Evolutionary conservation across 2,888 invertebrate genomes (phyloP), one percentile per base, ranked within the genome.

Genomic region (Silvanus unidentatus): DNA sequence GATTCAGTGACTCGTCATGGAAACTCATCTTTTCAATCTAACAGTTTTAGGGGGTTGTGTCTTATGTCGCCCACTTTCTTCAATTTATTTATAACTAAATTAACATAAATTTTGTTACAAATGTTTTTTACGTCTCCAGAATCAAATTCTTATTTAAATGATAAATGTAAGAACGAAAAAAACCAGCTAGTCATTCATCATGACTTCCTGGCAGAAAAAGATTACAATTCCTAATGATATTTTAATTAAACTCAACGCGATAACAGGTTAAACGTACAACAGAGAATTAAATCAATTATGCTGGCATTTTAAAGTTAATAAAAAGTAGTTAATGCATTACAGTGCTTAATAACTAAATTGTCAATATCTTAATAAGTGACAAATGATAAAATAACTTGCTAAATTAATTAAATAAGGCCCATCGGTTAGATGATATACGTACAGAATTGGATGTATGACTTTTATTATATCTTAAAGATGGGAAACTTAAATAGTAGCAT

Each of bases 401-500:
- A 28, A 10, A 28, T 28, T 9, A 28, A 9, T 28, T 8, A 10
- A 9, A 10, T 28, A 28, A 10, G 10, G 29, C 29, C 29, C 10
- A 8, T 10, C 29, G 8, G 22, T 8, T 8, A 22, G 22, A 22
- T 8, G 22, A 22, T 5, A 22, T 22, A 22, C 8, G 8, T 5
- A 5, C 8, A 22, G 22, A 22, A 8, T 22, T 8, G 8, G 8
- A 8, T 22, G 34, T 32, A 32, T 12, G 10, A 5, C 13, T 32
- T 32, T 12, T 13, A 32, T 32, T 32, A 12, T 13, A 22, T 22
- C 22, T 22, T 22, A 22, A 22, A 22, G 22, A 22, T 3, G 8
- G 22, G 22, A 22, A 22, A 22, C 22, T 32, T 59, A 58, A 62
- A 62, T 59, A 52, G 59, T 62, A 55, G 55, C 61, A n/a, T 66